Evolutionary conservation across 2,888 invertebrate species (phyloP).

Genomic region (Luffia ferchaultella): DNA sequence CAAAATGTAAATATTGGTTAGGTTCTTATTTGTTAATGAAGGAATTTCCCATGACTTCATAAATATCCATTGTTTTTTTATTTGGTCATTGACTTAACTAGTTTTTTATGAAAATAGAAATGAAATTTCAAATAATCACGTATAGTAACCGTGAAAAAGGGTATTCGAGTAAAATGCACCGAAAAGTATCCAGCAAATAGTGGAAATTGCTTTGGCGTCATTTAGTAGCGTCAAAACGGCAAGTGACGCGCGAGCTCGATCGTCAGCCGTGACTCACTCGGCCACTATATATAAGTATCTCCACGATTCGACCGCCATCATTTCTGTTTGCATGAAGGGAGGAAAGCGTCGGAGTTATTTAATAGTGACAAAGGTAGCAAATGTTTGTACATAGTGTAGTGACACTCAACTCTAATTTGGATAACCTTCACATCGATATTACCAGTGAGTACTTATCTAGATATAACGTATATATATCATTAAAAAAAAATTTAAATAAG

Average conservation of each 20-base stretch:
- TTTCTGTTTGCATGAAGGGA: slow-evolving; percentile 27
- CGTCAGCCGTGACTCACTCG: background rate
- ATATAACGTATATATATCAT: background rate
- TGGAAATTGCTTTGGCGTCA: background rate
- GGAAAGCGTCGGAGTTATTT: slow-evolving; percentile 5
- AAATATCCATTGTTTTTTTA: too few relatives aligned
- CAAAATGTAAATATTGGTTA: too few relatives aligned
- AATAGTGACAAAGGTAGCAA: slow-evolving; percentile 18
- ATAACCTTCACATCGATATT: slow-evolving; percentile 36
- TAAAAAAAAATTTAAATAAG: too few relatives aligned
- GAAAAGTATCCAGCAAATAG: background rate
- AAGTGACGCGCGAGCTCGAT: background rate
- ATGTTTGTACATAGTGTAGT: slow-evolving; percentile 52
- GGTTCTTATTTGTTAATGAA: too few relatives aligned
- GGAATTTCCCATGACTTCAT: too few relatives aligned
- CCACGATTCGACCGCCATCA: slow-evolving; percentile 29
- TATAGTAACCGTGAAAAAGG: too few relatives aligned
- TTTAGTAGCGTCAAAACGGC: background rate
- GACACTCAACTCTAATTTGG: slow-evolving; percentile 38
- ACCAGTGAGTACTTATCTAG: slow-evolving; percentile 32
- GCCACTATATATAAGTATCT: slow-evolving; percentile 41
- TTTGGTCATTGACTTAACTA: too few relatives aligned
- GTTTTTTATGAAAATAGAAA: too few relatives aligned
- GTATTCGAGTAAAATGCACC: too few relatives aligned
- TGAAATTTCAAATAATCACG: too few relatives aligned